Percentiles rank a stretch among this genome's conserved stretches.
phyloP scores from a whole-genome alignment of 2,797 vertebrate genomes.

The Brachyrhaphis roseni region DNA sequence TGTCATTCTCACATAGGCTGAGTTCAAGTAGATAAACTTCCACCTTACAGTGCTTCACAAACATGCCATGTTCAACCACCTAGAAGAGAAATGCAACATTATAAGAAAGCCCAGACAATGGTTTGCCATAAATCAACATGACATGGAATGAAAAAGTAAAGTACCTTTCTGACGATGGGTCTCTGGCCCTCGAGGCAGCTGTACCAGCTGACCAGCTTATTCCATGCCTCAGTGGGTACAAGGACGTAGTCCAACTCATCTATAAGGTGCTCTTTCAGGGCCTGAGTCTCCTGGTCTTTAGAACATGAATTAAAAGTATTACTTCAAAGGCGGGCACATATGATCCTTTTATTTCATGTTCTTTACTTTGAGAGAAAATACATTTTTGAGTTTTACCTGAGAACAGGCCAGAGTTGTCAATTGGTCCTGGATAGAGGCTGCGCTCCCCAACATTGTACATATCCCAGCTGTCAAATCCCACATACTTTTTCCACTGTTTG shows the following conservation, averaged over 20 bases:
- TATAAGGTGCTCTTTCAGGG: slow-evolving; percentile 94
- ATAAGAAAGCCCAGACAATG: background rate
- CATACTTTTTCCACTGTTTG: slow-evolving; percentile 99
- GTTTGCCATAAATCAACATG: background rate
- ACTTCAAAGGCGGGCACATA: background rate
- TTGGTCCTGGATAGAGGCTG: slow-evolving; percentile 90
- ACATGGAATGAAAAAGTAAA: background rate
- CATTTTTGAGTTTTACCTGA: slow-evolving; percentile 80
- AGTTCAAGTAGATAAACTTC: slow-evolving; percentile 97
- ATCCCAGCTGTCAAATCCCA: slow-evolving; percentile 97
- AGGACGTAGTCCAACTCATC: slow-evolving; percentile 96
- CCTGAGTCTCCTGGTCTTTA: slow-evolving; percentile 89
- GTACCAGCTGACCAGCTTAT: slow-evolving; percentile 92
- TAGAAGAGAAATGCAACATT: slow-evolving; percentile 56
- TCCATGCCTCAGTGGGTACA: slow-evolving; percentile 93
- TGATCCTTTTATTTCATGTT: background rate
- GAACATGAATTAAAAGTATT: slow-evolving; percentile 5
- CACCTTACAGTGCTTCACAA: slow-evolving; percentile 98
- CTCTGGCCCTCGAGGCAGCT: slow-evolving; percentile 89
- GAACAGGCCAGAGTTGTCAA: slow-evolving; percentile 96
- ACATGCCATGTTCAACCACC: slow-evolving; percentile 97
- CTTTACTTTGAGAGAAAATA: background rate
- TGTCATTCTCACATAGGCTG: slow-evolving; percentile 92
- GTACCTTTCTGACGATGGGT: slow-evolving; percentile 94
- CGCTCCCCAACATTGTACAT: slow-evolving; percentile 92